These are phyloP conservation scores for Notoglanidium macrostoma DNA, from an alignment of 2,797 vertebrate genomes.

Conservation along the genomic window DNA sequence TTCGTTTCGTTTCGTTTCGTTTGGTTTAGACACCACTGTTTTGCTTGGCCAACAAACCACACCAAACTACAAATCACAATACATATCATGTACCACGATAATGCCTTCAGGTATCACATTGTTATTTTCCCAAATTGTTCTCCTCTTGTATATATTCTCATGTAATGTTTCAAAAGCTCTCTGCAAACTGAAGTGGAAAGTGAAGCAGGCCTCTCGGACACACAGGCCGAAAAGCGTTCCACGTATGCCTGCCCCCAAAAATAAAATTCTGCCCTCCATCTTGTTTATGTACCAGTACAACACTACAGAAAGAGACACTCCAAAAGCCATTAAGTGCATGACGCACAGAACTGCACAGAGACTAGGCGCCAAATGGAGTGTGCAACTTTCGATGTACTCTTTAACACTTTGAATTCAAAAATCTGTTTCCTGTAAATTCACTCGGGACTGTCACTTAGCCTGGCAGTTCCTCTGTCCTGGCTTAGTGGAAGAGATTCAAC, in stretches of 20 bases:
- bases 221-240: background rate
- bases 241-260: background rate
- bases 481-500: background rate
- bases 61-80: background rate
- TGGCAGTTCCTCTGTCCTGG: background rate
- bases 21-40: background rate
- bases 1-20: background rate
- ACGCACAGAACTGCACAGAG: background rate
- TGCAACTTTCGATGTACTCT: background rate
- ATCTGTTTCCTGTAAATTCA: background rate
- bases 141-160: background rate
- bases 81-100: background rate
- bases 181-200: background rate
- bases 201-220: background rate
- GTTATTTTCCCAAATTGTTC: background rate
- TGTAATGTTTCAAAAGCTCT: constrained; percentile 10
- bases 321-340: constrained; percentile 15
- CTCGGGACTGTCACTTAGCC: background rate
- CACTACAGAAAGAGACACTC: background rate
- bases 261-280: constrained; percentile 13
- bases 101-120: background rate
- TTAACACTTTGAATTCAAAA: constrained; percentile 1
- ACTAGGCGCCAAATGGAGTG: background rate
- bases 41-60: background rate
- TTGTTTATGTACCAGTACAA: background rate